A percentile compares a stretch with the other conserved stretches of the same genome.
Evolutionary conservation across 1,140 invertebrate genomes (phyloP).

Genomic region (Aphaenogaster rudis): DNA sequence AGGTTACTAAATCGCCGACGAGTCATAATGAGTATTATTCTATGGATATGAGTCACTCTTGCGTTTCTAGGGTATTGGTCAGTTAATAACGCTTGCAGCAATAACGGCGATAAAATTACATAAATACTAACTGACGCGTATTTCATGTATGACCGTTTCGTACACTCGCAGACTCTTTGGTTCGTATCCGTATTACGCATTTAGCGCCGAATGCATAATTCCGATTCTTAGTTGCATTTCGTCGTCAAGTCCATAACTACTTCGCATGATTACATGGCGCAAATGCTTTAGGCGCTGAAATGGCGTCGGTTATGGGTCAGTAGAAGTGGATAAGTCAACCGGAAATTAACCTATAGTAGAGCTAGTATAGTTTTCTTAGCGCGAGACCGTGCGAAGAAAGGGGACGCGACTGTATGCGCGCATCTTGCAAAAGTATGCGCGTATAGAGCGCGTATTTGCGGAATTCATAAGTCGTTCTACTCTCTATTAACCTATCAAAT

Average conservation of each 20-base stretch:
- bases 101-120: constrained; percentile 28
- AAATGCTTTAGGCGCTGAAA: constrained; percentile 7
- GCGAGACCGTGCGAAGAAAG: background rate
- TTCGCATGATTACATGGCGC: constrained; percentile 11
- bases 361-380: constrained; percentile 49
- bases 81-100: constrained; percentile 12
- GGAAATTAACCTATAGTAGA: constrained; percentile 70
- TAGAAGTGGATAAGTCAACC: constrained; percentile 76
- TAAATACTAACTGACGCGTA: background rate
- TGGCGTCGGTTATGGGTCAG: constrained; percentile 73
- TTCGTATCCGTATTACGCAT: background rate
- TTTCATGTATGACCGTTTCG: background rate
- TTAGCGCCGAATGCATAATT: background rate
- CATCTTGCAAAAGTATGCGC: background rate
- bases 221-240: background rate
- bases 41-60: constrained; percentile 38
- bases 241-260: background rate
- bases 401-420: background rate
- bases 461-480: background rate
- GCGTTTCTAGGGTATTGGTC: constrained; percentile 14
- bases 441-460: background rate
- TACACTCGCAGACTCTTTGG: background rate
- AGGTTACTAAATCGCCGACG: constrained; percentile 15
- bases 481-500: background rate
- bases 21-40: constrained; percentile 13